Evolutionary conservation across 2,113 vertebrate species (phyloP).

Genomic region (Empidonax alnorum): DNA sequence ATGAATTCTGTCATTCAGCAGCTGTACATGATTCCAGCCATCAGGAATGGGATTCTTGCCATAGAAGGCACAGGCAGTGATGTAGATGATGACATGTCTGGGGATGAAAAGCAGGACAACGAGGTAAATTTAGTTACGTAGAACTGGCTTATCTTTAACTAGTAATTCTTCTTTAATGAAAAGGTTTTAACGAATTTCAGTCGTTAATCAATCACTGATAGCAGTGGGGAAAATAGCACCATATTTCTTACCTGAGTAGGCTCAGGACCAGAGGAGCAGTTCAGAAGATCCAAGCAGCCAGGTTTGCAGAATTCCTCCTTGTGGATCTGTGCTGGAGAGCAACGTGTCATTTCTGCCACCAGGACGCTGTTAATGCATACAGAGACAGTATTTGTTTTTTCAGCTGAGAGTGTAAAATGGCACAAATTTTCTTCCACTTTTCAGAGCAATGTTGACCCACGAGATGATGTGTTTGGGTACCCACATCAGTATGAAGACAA

Average conservation of each 20-base stretch:
- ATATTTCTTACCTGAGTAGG: not conserved
- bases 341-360: not conserved
- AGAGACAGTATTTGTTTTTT: not conserved
- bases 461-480: slow-evolving; percentile 98
- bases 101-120: slow-evolving; percentile 98
- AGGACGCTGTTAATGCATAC: not conserved
- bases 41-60: slow-evolving; percentile 96
- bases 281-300: not conserved
- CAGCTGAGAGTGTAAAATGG: not conserved
- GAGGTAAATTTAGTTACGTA: slow-evolving; percentile 81
- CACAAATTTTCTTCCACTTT: not conserved
- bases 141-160: not conserved
- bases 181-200: not conserved
- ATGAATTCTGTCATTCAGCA: slow-evolving; percentile 99
- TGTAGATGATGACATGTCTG: slow-evolving; percentile 98
- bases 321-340: not conserved
- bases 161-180: not conserved
- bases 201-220: not conserved
- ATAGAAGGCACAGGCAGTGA: slow-evolving; percentile 97
- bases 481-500: slow-evolving; percentile 98
- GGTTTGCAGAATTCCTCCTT: not conserved
- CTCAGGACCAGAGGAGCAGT: not conserved
- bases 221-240: not conserved
- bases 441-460: slow-evolving; percentile 95
- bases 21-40: slow-evolving; percentile 98